Base-by-base conservation (phyloP, 2,888 invertebrate species). In the Ennomos quercinarius region DNA sequence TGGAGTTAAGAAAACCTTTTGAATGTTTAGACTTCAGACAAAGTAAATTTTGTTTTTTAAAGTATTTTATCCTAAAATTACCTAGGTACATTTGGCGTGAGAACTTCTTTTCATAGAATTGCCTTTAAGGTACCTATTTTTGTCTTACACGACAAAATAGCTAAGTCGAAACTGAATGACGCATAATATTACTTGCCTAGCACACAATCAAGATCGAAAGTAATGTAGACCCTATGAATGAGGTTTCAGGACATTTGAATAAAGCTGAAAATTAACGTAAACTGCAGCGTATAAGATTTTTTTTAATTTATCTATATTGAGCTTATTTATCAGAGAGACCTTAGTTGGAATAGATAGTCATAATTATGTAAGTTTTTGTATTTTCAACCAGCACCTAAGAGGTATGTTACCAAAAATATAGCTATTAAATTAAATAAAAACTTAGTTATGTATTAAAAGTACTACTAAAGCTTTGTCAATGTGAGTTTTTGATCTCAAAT, bases 401-500 rank as follows among this genome's bases (percentile, higher is more conserved):
- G 64, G 66, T 61, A 61, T 46, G 71, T 71, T 70, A 70, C 68
- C 69, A 71, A 59, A 27, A 27, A 6, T 27, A 27, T 27, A 27
- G 27, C 27, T 27, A 27, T 27, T 27, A 27, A 27, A 27, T 27
- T 27, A 27, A 27, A 27, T 27, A 6, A 27, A 27, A 59, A 53
- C 51, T 46, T 65, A 64, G 49, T 43, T 56, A 55, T 67, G 34
- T 56, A 63, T 40, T 53, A 59, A 64, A 45, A 61, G 38, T 44
- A 56, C 43, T 49, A 55, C 70, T 61, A 76, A 77, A 61, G 73
- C 76, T 81, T 78, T 74, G 73, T 79, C 68, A 68, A 70, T 78
- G 81, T 84, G 81, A 79, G 81, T 82, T 81, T 76, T 79, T 84
- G 86, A 86, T 86, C 86, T 86, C 86, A 84, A 73, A 67, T 58